phyloP scores from a whole-genome alignment of 2,113 vertebrate species.

The Grammomys surdaster region DNA sequence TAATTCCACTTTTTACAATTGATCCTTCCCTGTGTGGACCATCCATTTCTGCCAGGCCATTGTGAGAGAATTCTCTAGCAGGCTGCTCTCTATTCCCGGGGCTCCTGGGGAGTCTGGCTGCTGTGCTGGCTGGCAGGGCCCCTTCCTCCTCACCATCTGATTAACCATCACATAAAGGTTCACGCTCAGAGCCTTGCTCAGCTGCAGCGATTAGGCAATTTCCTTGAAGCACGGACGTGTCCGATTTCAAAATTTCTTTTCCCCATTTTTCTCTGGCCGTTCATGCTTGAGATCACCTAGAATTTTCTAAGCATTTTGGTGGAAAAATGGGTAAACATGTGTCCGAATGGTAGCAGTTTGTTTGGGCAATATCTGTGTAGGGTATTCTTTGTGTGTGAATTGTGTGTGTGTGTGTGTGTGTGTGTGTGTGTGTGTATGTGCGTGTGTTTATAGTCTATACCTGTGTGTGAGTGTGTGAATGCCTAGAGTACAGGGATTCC shows the following conservation, averaged over 20 bases:
- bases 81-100: conserved; percentile 71
- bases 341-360: conserved; percentile 3
- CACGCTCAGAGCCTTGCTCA: not conserved
- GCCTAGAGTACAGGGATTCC: not conserved
- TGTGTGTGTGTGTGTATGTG: not conserved
- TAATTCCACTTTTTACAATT: conserved; percentile 99
- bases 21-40: conserved; percentile 87
- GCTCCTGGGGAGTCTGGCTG: conserved; percentile 46
- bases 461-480: not conserved
- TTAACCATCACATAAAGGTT: conserved; percentile 46
- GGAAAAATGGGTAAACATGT: not conserved
- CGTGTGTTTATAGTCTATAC: not conserved
- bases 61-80: conserved; percentile 78
- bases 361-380: not conserved
- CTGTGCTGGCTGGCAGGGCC: not conserved
- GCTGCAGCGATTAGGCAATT: conserved; percentile 62
- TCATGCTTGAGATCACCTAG: not conserved
- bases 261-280: not conserved
- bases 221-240: conserved; percentile 47
- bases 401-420: not conserved
- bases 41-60: conserved; percentile 89
- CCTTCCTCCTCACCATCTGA: conserved; percentile 62
- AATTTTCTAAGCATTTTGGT: conserved; percentile 49
- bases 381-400: not conserved
- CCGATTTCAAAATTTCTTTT: conserved; percentile 3